Evolutionary conservation across 2,888 invertebrate species (phyloP).

Genomic region (Dasysyrphus albostriatus): DNA sequence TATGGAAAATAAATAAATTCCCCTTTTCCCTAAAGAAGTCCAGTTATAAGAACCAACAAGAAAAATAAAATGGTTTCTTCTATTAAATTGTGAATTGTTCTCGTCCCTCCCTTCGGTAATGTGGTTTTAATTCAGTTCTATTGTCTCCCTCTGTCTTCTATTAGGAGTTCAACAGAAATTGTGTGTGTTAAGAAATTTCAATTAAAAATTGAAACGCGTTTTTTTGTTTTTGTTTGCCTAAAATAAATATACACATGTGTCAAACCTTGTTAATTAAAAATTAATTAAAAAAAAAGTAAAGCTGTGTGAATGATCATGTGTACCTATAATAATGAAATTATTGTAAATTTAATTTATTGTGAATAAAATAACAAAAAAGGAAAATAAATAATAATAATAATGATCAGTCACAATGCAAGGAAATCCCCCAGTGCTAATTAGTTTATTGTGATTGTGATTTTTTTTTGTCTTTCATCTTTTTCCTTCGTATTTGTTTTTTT

Average conservation of each 20-base stretch:
- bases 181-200: not conserved
- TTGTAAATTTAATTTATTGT: conserved; percentile 12
- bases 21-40: not conserved
- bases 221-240: not conserved
- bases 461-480: not conserved
- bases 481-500: conserved; percentile 32
- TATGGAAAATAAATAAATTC: conserved; percentile 16
- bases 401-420: conserved; percentile 30
- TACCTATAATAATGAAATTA: not conserved
- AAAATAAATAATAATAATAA: not conserved
- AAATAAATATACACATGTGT: not conserved
- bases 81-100: conserved; percentile 24
- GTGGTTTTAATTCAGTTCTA: conserved; percentile 17
- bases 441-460: conserved; percentile 35
- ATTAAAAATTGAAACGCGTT: not conserved
- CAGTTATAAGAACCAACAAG: conserved; percentile 6
- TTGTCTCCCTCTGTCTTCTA: conserved; percentile 11
- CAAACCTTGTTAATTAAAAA: conserved; percentile 1
- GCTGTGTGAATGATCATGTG: not conserved
- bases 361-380: not conserved
- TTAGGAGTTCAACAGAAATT: not conserved
- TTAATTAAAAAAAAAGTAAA: not conserved
- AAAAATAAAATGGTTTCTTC: conserved; percentile 26
- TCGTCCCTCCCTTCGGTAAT: not conserved
- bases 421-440: conserved; percentile 47